These are phyloP conservation scores for Pomacea canaliculata DNA, from an alignment of 2,888 invertebrate genomes.

Conservation along the genomic window DNA sequence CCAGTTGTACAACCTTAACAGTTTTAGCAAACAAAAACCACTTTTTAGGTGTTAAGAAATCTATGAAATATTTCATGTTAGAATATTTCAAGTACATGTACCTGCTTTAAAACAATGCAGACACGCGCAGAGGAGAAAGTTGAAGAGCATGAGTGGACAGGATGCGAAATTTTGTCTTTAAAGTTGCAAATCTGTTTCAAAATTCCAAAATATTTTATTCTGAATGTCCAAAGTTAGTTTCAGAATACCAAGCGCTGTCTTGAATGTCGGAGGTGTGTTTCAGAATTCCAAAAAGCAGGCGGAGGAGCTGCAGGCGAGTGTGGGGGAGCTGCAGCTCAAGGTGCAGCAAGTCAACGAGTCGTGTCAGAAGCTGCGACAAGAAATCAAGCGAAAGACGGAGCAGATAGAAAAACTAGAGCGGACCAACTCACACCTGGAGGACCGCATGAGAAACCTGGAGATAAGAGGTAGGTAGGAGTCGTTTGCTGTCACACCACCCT, in stretches of 20 bases:
- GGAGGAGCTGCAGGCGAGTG: conserved; percentile 39
- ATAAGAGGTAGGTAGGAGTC: conserved; percentile 54
- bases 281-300: conserved; percentile 42
- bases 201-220: not conserved
- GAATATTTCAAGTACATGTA: too few relatives aligned
- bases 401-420: conserved; percentile 52
- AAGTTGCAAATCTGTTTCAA: not conserved
- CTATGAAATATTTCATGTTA: not conserved
- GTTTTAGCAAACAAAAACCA: too few relatives aligned
- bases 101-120: too few relatives aligned
- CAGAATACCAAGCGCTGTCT: not conserved
- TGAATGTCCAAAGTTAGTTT: not conserved
- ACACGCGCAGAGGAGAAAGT: too few relatives aligned
- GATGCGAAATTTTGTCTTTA: too few relatives aligned
- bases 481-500: not conserved
- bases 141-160: too few relatives aligned
- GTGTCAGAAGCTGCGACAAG: conserved; percentile 44
- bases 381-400: conserved; percentile 52
- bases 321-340: conserved; percentile 43
- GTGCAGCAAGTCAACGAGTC: conserved; percentile 44
- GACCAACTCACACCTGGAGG: conserved; percentile 50
- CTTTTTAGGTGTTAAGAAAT: not conserved
- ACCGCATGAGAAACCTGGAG: conserved; percentile 54
- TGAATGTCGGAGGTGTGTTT: not conserved
- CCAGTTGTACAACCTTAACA: too few relatives aligned